Evolutionary conservation across 2,888 invertebrate genomes (phyloP), one percentile per base, ranked within the genome.

Genomic region (Petrophora chlorosata): DNA sequence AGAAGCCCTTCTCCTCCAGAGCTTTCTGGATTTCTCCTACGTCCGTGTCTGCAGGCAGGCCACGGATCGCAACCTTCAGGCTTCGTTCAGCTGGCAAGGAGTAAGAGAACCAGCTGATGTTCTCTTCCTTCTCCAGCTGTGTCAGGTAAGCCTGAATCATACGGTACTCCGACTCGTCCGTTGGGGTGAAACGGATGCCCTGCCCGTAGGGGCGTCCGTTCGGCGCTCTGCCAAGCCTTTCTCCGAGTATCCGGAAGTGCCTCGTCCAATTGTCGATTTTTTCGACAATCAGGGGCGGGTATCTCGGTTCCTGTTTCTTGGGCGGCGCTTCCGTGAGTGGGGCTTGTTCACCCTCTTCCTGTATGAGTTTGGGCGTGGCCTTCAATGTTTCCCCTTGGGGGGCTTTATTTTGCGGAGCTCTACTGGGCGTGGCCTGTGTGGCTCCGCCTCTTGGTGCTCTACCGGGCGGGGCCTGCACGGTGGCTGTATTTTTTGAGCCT

Each of bases 231-330:
- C 44, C 44, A 7, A 44, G 30, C 9, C 7, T 29, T 2, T 2
- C 12, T 2, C 12, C 30, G 1, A 44, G 8, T 0, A 3, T 23
- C 2, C 23, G 29, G 12, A 44, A 44, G 10, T 44, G 43, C 1
- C 9, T 15, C 16, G 29, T 5, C 43, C 43, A 44, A 8, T 44
- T 44, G 0, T 35, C 30, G 1, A 44, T 10, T 8, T 28, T 35
- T 8, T 44, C 35, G 2, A 44, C 43, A 0, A 44, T 16, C 5
- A 44, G 15, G 3, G 43, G 43, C 2, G 43, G 43, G 15, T 35
- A 34, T 13, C n/a, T 16, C 25, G n/a, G n/a, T n/a, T n/a, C n/a
- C n/a, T n/a, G n/a, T n/a, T n/a, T n/a, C n/a, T n/a, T n/a, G n/a
- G n/a, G n/a, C n/a, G n/a, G n/a, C n/a, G n/a, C n/a, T n/a, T n/a